Base-by-base conservation (phyloP, 1,140 invertebrate species). In the Anoplophora glabripennis region DNA sequence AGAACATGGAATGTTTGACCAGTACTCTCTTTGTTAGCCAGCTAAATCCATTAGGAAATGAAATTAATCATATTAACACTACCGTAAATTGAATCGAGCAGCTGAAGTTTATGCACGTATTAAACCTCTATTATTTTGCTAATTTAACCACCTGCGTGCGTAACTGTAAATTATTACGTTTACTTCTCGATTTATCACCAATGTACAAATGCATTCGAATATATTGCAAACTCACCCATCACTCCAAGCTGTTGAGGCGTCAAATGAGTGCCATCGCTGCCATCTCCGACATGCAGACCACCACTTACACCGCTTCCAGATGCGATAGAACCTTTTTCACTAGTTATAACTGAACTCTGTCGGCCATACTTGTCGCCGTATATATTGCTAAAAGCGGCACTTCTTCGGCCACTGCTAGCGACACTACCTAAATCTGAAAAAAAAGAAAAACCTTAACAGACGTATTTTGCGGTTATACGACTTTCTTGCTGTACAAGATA, bases 161-260 rank as follows among this genome's bases (percentile, higher is more conserved):
- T 28, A 28, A 28, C 21, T 28, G 21, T 28, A 28, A 28, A 28
- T 28, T 28, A 28, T 28, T 28, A 2, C 5, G 21, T 28, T 2
- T 28, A 28, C 21, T 28, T 28, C 2, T 28, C 21, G 21, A 33
- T 12, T 48, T 12, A 21, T 3, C 46, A 48, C 4, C 18, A 10
- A 35, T 12, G 18, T 33, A 8, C 10, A 4, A 14, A 17, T 48
- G 21, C 14, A 17, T 33, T 48, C 0, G 33, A 9, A 12, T 48
- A 28, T 35, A 21, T 21, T 33, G 46, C 5, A 57, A 57, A 47
- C 79, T 81, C 70, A 80, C 84, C 84, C 85, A 87, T 86, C 28
- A 86, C 82, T 46, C 85, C 85, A 21, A 86, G 68, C 56, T 87
- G 85, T 65, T 87, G 85, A n/a, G 84, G 84, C 9, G 85, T 85